Evolutionary conservation across 2,113 vertebrate species (phyloP).

Genomic region (Uropsilus gracilis): DNA sequence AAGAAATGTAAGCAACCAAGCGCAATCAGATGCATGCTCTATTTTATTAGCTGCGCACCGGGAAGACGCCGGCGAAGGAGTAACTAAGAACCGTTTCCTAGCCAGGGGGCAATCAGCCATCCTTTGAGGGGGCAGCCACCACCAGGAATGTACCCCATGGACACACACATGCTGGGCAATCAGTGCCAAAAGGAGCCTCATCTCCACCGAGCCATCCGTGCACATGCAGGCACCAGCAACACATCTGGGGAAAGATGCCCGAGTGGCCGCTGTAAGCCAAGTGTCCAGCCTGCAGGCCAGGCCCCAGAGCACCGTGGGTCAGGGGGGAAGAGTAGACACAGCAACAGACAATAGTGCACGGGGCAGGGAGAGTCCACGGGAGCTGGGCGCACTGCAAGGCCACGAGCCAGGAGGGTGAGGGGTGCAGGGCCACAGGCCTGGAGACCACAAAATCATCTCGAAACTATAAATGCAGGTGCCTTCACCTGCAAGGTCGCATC

Average conservation of each 20-base stretch:
- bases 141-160: background rate
- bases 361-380: too few relatives aligned
- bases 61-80: background rate
- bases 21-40: background rate
- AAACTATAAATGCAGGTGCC: background rate
- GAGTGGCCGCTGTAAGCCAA: background rate
- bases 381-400: too few relatives aligned
- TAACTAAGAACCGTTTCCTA: background rate
- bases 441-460: too few relatives aligned
- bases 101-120: background rate
- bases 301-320: background rate
- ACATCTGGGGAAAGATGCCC: background rate
- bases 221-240: background rate
- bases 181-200: background rate
- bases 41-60: background rate
- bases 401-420: background rate
- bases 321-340: rapidly evolving
- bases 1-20: background rate
- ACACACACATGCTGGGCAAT: background rate
- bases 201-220: background rate
- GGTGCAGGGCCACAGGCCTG: too few relatives aligned
- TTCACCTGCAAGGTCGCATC: background rate
- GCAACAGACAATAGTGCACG: too few relatives aligned
- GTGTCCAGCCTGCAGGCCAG: background rate
- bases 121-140: background rate